These are phyloP conservation scores for Malacosoma neustria DNA, from an alignment of 2,888 invertebrate species.

Conservation along the genomic window DNA sequence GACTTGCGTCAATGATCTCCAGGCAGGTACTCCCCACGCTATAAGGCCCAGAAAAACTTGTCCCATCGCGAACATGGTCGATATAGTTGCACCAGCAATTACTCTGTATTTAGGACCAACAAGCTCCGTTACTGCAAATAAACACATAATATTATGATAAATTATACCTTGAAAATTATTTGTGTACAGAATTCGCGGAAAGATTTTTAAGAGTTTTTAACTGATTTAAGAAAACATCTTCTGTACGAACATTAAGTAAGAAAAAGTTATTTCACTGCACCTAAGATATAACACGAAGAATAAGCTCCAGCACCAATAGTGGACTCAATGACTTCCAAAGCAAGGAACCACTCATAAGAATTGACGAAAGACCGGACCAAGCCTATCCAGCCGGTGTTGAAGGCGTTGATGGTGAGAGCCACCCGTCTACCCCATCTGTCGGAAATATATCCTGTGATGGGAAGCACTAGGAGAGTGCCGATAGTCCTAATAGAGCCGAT, in stretches of 20 bases:
- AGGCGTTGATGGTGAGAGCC: slow-evolving; percentile 75
- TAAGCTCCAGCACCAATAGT: slow-evolving; percentile 81
- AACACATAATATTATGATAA: too few relatives aligned
- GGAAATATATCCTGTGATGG: slow-evolving; percentile 81
- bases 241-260: too few relatives aligned
- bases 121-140: slow-evolving; percentile 80
- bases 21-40: slow-evolving; percentile 81
- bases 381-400: slow-evolving; percentile 78
- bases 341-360: slow-evolving; percentile 80
- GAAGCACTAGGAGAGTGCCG: slow-evolving; percentile 81
- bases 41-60: slow-evolving; percentile 81
- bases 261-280: too few relatives aligned
- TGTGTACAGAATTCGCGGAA: neutral
- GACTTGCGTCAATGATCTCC: slow-evolving; percentile 80
- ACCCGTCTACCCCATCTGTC: slow-evolving; percentile 82
- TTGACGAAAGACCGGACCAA: slow-evolving; percentile 80
- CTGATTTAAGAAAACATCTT: slow-evolving; percentile 15
- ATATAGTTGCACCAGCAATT: slow-evolving; percentile 81
- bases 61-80: slow-evolving; percentile 83
- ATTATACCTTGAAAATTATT: too few relatives aligned
- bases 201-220: neutral
- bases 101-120: slow-evolving; percentile 85
- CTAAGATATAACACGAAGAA: slow-evolving; percentile 82
- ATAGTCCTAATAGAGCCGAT: slow-evolving; percentile 84
- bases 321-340: slow-evolving; percentile 83